Evolutionary conservation across 2,888 invertebrate genomes (phyloP).

Genomic region (Alentia gelatinosa): DNA sequence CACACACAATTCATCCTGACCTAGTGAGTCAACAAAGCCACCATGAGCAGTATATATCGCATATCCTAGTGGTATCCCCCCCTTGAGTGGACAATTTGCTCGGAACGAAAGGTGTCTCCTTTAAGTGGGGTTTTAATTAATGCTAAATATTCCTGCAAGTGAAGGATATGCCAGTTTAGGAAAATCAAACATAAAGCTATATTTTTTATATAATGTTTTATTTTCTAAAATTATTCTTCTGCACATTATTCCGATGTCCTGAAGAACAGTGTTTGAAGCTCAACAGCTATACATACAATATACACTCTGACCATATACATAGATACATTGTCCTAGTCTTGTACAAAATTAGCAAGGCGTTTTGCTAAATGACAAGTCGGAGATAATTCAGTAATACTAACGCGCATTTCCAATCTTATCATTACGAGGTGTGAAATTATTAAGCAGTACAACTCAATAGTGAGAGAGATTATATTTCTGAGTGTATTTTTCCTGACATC

Average conservation of each 20-base stretch:
- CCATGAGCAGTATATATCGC: too few relatives aligned
- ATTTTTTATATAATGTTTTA: slow-evolving; percentile 45
- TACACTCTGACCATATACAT: slow-evolving; percentile 53
- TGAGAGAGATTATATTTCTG: slow-evolving; percentile 15
- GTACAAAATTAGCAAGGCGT: slow-evolving; percentile 40
- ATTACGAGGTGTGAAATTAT: slow-evolving; percentile 21
- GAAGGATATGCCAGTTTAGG: too few relatives aligned
- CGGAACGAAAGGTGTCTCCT: too few relatives aligned
- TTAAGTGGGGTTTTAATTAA: too few relatives aligned
- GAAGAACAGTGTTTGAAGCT: slow-evolving; percentile 44
- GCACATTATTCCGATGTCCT: slow-evolving; percentile 39
- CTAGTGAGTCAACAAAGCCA: too few relatives aligned
- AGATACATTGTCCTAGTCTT: slow-evolving; percentile 40
- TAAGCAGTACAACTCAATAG: slow-evolving; percentile 49
- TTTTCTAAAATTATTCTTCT: slow-evolving; percentile 53
- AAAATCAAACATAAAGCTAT: too few relatives aligned
- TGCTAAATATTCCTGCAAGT: too few relatives aligned
- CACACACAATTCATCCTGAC: too few relatives aligned
- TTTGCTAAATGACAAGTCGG: slow-evolving; percentile 41
- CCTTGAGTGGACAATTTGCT: too few relatives aligned
- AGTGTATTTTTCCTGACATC: too few relatives aligned
- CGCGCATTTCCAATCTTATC: slow-evolving; percentile 1
- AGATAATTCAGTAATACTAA: slow-evolving; percentile 47
- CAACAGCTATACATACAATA: slow-evolving; percentile 53
- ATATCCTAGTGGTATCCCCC: too few relatives aligned